Percentiles rank a stretch among this genome's conserved stretches.
These are phyloP conservation scores for Porites lutea DNA, from an alignment of 64 coral and sea anemone genomes.

Conservation along the genomic window DNA sequence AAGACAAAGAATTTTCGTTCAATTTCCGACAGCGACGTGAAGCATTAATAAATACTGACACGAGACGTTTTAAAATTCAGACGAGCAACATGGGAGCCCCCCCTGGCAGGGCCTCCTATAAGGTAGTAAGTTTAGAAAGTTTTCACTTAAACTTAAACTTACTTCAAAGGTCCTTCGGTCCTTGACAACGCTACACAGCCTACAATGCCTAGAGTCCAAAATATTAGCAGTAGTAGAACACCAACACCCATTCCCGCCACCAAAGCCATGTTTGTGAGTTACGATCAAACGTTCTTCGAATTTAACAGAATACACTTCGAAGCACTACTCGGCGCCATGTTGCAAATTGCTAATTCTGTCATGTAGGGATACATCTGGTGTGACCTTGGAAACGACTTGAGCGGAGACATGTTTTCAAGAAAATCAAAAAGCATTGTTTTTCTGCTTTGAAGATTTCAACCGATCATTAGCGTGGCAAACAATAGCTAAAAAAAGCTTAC, in stretches of 20 bases:
- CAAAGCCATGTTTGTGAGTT: conserved; percentile 49
- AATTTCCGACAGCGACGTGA: no score
- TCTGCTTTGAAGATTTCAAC: no score
- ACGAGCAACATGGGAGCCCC: no score
- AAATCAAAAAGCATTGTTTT: no score
- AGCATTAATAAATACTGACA: no score
- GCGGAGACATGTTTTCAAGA: no score
- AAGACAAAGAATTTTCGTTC: no score
- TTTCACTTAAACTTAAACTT: neutral
- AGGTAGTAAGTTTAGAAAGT: no score
- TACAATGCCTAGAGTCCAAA: conserved; percentile 88
- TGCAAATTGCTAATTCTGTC: neutral
- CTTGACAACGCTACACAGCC: conserved; percentile 88
- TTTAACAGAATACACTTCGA: neutral
- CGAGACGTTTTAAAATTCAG: no score
- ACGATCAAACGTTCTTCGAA: neutral
- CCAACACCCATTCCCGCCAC: conserved; percentile 89
- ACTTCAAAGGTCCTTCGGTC: conserved; percentile 80
- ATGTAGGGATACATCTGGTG: neutral
- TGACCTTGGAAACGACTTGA: neutral
- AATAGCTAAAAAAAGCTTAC: no score
- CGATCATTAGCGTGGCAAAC: no score
- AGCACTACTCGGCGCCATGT: neutral
- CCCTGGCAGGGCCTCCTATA: no score
- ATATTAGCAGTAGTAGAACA: conserved; percentile 70